Evolutionary conservation across 2,888 invertebrate genomes (phyloP).

Genomic region (Andrena haemorrhoa): DNA sequence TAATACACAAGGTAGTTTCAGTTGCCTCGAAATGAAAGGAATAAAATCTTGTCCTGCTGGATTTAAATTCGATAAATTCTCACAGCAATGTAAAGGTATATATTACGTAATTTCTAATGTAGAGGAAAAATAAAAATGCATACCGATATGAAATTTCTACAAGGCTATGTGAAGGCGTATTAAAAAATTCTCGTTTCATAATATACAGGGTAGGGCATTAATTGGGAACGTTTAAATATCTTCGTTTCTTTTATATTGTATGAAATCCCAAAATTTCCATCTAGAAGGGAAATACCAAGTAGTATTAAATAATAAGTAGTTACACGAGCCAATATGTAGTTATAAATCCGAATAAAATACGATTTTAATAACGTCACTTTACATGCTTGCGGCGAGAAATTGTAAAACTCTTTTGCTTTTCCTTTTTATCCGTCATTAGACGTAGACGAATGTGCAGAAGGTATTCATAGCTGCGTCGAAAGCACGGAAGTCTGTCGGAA

Average conservation of each 20-base stretch:
- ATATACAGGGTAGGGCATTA: neutral
- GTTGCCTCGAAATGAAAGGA: slow-evolving; percentile 84
- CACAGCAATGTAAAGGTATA: slow-evolving; percentile 86
- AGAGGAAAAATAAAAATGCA: neutral
- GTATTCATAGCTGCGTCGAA: slow-evolving; percentile 87
- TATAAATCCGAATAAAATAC: no score
- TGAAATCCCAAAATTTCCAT: no score
- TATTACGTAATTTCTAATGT: neutral
- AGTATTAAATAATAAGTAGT: no score
- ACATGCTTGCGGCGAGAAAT: no score
- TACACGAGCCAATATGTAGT: no score
- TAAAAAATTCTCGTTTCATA: no score
- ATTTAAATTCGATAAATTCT: slow-evolving; percentile 86
- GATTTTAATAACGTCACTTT: no score
- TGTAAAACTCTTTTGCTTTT: neutral
- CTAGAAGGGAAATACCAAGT: no score
- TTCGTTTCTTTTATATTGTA: neutral
- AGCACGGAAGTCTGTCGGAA: slow-evolving; percentile 85
- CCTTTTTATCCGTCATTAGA: slow-evolving; percentile 85
- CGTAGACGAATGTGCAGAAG: slow-evolving; percentile 91
- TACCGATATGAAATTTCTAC: no score
- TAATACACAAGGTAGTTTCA: slow-evolving; percentile 87
- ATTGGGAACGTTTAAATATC: neutral
- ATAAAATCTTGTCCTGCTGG: slow-evolving; percentile 86
- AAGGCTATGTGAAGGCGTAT: no score